phyloP scores from a whole-genome alignment of 2,888 invertebrate genomes.

The Drosophila ustulata region DNA sequence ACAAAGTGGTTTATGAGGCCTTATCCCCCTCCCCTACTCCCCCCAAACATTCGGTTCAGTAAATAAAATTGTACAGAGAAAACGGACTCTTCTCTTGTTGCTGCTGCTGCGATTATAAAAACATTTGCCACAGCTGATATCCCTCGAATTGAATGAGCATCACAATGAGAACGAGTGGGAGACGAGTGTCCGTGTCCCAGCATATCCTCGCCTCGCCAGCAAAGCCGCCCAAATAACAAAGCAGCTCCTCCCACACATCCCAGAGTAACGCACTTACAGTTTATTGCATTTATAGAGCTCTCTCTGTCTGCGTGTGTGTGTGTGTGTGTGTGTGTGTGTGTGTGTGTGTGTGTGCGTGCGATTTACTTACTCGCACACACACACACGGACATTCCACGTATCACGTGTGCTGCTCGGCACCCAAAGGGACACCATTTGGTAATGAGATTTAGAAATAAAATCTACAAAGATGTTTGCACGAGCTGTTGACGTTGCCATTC shows the following conservation, averaged over 20 bases:
- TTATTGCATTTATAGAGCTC: constrained; percentile 72
- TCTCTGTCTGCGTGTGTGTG: constrained; percentile 7
- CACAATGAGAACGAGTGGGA: background rate
- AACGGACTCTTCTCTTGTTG: constrained; percentile 32
- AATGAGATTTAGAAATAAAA: constrained; percentile 80
- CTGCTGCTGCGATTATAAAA: constrained; percentile 70
- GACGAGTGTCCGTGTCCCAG: background rate
- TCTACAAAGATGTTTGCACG: constrained; percentile 81
- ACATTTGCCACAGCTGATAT: constrained; percentile 77
- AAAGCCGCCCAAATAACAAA: constrained; percentile 30
- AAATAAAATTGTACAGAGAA: constrained; percentile 13
- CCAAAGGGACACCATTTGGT: constrained; percentile 79
- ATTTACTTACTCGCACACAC: constrained; percentile 37
- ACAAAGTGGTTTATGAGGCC: constrained; percentile 49
- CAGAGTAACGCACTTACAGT: constrained; percentile 72
- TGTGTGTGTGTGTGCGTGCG: too few relatives aligned
- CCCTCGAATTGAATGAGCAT: constrained; percentile 56
- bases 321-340: constrained; percentile 31
- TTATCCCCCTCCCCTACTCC: constrained; percentile 4
- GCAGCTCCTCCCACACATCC: background rate
- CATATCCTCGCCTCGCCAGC: background rate
- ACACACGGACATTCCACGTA: constrained; percentile 28
- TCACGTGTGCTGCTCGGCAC: constrained; percentile 47
- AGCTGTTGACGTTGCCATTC: constrained; percentile 70
- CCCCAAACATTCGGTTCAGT: background rate